Evolutionary conservation across 2,888 invertebrate genomes (phyloP), one percentile per base, ranked within the genome.

Genomic region (Agriopis aurantiaria): DNA sequence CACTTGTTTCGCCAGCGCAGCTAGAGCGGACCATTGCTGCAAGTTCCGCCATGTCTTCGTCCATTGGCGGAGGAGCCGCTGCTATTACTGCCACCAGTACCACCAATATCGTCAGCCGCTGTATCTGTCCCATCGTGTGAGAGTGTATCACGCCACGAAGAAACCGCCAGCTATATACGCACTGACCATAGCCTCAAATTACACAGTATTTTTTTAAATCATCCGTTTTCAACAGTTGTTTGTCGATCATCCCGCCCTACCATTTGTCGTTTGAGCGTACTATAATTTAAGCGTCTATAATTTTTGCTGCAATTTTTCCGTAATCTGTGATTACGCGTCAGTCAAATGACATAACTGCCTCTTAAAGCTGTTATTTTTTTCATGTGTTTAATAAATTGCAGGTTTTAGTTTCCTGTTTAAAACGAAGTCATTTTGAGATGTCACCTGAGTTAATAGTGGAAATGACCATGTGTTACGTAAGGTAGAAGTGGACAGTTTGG

Each of bases 1-100:
- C 62, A 12, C 53, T 45, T 4, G 62, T 33, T 62, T 62, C 62
- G 0, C 17, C 14, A 8, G 45, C 43, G 45, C 62, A 62, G 33
- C 62, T 62, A 5, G 45, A 23, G 8, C 62, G 52, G 0, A 62
- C 53, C 45, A 62, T 53, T 0, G 62, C 62, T n/a, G 62, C 62
- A 10, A 62, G 33, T 10, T 62, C 62, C 8, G 62, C 62, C 62
- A 62, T 62, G 45, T 62, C 62, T 53, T 62, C 62, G 53, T 62
- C 62, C 62, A 62, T 62, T 0, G 53, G 45, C 11, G 62, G 62
- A 43, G 62, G 62, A 0, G 53, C 62, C 8, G 53, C 62, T 17
- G 43, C 12, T 7, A 43, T 45, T 10, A 62, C 12, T n/a, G n/a
- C 46, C 12, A 62, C 10, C 8, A 46, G 33, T 5, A 33, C 12